Percentiles rank a stretch among this genome's conserved stretches.
Conservation (phyloP, 1,140 invertebrate genomes). For the Sitobion miscanthi region DNA sequence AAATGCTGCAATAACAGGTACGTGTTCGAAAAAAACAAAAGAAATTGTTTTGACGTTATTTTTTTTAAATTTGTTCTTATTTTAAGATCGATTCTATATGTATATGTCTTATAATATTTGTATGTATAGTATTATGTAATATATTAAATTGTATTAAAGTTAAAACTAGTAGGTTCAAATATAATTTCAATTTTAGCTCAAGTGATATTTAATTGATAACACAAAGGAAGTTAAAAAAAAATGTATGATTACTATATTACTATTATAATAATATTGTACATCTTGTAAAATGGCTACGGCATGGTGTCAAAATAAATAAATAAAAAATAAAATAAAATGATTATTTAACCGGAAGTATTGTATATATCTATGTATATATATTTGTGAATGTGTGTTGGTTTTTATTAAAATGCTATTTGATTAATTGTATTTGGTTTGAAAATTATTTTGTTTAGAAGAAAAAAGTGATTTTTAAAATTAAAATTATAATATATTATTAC, state of each 20-base stretch:
- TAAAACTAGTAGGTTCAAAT: too few relatives aligned
- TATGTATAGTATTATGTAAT: background rate
- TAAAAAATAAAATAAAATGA: too few relatives aligned
- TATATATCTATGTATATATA: background rate
- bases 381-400: background rate
- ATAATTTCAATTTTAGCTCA: background rate
- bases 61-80: background rate
- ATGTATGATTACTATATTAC: too few relatives aligned
- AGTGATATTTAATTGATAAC: background rate
- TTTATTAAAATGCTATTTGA: background rate
- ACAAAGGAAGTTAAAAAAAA: background rate
- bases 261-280: too few relatives aligned
- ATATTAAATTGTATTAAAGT: background rate
- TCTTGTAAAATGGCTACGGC: too few relatives aligned
- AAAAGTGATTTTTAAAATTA: too few relatives aligned
- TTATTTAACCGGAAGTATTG: background rate
- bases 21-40: background rate
- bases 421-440: background rate
- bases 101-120: background rate
- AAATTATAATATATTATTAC: too few relatives aligned
- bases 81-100: background rate
- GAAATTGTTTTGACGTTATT: background rate
- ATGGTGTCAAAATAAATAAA: too few relatives aligned
- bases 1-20: background rate
- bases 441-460: too few relatives aligned